A percentile compares a stretch with the other conserved stretches of the same genome.
Evolutionary conservation across 2,113 vertebrate species (phyloP).

Genomic region (Pedionomus torquatus): DNA sequence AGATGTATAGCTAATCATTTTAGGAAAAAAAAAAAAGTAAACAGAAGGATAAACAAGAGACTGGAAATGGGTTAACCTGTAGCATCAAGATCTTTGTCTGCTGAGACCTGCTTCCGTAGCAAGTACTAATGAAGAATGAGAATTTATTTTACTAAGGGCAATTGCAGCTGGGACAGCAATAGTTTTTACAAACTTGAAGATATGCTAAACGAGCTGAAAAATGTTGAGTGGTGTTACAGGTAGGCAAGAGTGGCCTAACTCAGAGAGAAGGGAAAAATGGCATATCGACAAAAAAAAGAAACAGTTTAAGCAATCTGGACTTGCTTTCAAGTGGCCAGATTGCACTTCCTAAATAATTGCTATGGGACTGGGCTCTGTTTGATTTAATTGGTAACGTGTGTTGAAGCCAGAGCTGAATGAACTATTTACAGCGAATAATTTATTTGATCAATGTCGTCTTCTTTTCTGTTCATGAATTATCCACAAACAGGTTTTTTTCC

Average conservation of each 20-base stretch:
- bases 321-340: neutral
- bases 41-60: neutral
- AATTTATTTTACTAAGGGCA: neutral
- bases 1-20: neutral
- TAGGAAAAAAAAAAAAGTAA: neutral
- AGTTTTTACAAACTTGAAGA: neutral
- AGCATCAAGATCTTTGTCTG: neutral
- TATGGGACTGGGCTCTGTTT: neutral
- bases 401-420: constrained; percentile 3
- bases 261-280: neutral
- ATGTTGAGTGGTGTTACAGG: neutral
- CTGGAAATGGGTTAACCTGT: neutral
- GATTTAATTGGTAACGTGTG: constrained; percentile 31
- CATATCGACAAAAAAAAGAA: neutral
- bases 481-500: neutral
- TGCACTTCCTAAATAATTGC: constrained; percentile 4
- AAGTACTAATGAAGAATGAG: neutral
- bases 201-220: neutral
- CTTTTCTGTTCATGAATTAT: constrained; percentile 10
- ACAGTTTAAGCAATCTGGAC: neutral
- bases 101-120: neutral
- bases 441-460: neutral
- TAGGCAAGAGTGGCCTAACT: neutral
- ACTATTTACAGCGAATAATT: constrained; percentile 34
- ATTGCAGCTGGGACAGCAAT: neutral